Evolutionary conservation across 1,140 invertebrate genomes (phyloP), one percentile per base, ranked within the genome.

Genomic region (Drosophila orena): DNA sequence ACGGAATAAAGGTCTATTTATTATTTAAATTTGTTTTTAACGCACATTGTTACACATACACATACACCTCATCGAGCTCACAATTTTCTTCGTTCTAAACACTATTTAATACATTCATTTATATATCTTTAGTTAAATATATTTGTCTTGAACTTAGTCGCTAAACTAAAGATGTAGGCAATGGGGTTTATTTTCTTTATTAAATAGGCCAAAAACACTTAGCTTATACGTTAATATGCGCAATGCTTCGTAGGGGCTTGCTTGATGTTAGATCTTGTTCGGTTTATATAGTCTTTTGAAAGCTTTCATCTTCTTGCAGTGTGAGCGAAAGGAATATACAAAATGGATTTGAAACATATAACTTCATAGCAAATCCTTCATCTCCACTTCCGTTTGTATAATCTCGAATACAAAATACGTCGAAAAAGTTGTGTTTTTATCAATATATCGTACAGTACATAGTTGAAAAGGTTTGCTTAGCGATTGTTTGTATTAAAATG

Each of bases 141-240:
- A 54, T 69, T 89, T 83, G 79, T 88, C 83, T 83, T 88, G 84
- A 88, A 88, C 84, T 89, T 88, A 88, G 66, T 61, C 15, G 71
- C 84, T 88, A 77, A 88, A 88, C 79, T 88, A 88, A 88, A 83
- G 76, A 79, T 74, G 50, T 83, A 89, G 83, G 83, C 83, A 88
- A 89, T 83, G 68, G 75, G 77, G 80, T 73, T 86, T 46, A 68
- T 52, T 44, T 44, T 59, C 30, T 30, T 64, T 50, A 30, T 74
- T 64, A 64, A 64, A 47, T 74, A 74, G 70, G 58, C 72, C 58
- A 62, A 74, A 73, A 75, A 74, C 72, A 74, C 72, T 75, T 75
- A 40, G 46, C 34, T 61, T 17, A 30, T 60, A 74, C 24, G 12
- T 52, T 64, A 42, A 47, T 43, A 55, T 59, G 34, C 43, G 22